These are phyloP conservation scores for Hyles lineata DNA, from an alignment of 2,888 invertebrate genomes.

Conservation along the genomic window DNA sequence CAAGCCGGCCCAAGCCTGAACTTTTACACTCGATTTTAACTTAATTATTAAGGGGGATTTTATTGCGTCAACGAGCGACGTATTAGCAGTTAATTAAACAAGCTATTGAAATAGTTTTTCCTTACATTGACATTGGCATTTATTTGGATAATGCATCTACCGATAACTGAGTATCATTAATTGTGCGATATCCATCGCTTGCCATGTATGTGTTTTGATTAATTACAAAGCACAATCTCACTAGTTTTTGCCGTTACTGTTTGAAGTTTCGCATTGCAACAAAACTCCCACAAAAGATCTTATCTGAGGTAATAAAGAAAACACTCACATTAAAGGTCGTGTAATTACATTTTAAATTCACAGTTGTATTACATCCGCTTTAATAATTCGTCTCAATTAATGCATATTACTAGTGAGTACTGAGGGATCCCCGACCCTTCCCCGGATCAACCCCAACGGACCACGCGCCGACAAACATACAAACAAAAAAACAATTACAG, in stretches of 20 bases:
- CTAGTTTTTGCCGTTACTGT: not conserved
- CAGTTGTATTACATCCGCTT: slow-evolving; percentile 17
- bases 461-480: not conserved
- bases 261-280: not conserved
- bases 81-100: slow-evolving; percentile 20
- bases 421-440: not conserved
- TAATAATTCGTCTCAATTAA: slow-evolving; percentile 15
- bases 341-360: slow-evolving; percentile 24
- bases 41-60: not conserved
- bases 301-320: slow-evolving; percentile 13
- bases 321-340: slow-evolving; percentile 2
- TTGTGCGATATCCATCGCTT: not conserved
- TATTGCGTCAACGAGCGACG: slow-evolving; percentile 2
- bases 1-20: too few relatives aligned
- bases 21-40: too few relatives aligned
- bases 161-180: not conserved
- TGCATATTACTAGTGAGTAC: not conserved
- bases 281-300: slow-evolving; percentile 11
- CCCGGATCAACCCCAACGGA: not conserved
- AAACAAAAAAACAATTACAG: not conserved
- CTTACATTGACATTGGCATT: not conserved
- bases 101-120: slow-evolving; percentile 12
- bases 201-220: slow-evolving; percentile 4
- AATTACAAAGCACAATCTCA: not conserved
- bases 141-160: not conserved